Evolutionary conservation across 2,888 invertebrate species (phyloP), one percentile per base, ranked within the genome.

Genomic region (Parnassius glacialis): DNA sequence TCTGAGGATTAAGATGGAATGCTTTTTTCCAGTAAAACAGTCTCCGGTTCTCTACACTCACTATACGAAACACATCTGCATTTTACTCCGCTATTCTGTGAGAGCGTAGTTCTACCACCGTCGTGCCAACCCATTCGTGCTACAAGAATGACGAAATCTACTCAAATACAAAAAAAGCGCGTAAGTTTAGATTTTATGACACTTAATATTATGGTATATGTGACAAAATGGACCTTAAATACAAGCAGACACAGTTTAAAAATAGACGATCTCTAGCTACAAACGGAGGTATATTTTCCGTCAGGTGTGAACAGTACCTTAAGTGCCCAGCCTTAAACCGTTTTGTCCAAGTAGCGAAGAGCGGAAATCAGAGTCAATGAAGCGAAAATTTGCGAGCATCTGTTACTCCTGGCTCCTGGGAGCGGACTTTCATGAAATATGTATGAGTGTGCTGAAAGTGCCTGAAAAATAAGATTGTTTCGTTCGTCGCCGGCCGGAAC

Each of bases 401-500:
- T 75, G 75, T 70, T 70, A 61, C 57, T 62, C 20, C 57, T 52
- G 61, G 64, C 65, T 52, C 64, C 57, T 62, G 65, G 63, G 57
- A 61, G 57, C 69, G 67, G 66, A 69, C 51, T 67, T 71, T 75
- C 75, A 78, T 79, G 78, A 74, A 79, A 78, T 78, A 79, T 79
- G 75, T 70, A 78, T 74, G 52, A 61, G 51, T 55, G 43, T 43
- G 16, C 50, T 42, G 57, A 60, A 64, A 66, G 48, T 51, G 43
- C 34, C 34, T 16, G 57, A 57, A 57, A 57, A 61, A 57, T 52
- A 25, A 52, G 34, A 47, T 61, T 61, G 57, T 57, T 61, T 56
- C 41, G 45, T 52, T 51, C 5, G n/a, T 3, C 41, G 16, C 11
- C 12, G 10, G 12, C 48, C 34, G 11, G 34, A 48, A 42, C 41